Base-by-base conservation (phyloP, 2,888 invertebrate genomes). In the Calameuta idolon region DNA sequence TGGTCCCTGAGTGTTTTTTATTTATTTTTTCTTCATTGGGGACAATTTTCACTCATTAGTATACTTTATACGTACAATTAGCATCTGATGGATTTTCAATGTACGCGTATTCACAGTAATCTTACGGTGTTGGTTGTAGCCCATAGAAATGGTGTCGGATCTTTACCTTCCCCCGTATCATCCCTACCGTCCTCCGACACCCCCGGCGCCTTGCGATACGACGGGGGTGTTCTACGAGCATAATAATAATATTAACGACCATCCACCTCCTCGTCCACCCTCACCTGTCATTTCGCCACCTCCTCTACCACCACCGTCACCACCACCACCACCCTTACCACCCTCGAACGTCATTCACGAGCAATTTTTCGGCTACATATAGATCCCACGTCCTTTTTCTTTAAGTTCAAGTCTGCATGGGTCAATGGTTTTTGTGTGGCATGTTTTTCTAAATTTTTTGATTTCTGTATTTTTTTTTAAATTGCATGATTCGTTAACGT, bases 111-210 rank as follows among this genome's bases (percentile, higher is more conserved):
- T 55, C 55, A 55, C 23, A 55, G 55, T 23, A 23, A 55, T 55
- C 55, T 55, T 55, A 55, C 33, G 71, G 71, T 88, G 84, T 89
- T 90, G 89, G 87, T 90, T 91, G 91, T 92, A 95, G 95, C 95
- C 94, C 92, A 93, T 94, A 93, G 95, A 95, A 93, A 94, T 95
- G 94, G 94, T 95, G 93, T 95, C 95, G 93, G 95, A 95, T 92
- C 94, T 95, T 91, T 95, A 94, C 92, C 94, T 95, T 87, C 94
- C 95, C 81, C 87, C 92, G 82, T 85, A 86, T 82, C 85, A 90
- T 90, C 89, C 92, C 92, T 93, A 83, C 92, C 93, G 34, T 92
- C 92, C 73, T 79, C 82, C 87, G 92, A 92, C 81, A 92, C 86
- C 89, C 82, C 81, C 82, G 35, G 82, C 81, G 77, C 79, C 82